Conservation (phyloP, 1,140 invertebrate species). For the Habropoda laboriosa region DNA sequence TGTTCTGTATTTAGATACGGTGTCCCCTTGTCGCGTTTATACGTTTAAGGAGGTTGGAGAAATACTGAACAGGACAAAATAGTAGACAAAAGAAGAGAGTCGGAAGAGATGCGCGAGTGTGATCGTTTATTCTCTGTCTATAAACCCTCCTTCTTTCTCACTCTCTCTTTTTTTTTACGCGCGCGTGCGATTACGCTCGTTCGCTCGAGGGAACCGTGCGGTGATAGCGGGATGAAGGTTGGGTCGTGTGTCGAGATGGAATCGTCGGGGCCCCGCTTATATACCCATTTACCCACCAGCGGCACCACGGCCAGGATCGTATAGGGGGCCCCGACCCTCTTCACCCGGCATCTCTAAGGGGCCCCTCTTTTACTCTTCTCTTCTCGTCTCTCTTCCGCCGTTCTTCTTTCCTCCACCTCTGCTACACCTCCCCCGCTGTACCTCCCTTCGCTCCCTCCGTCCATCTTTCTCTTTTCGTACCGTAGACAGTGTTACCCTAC, state of each 20-base stretch:
- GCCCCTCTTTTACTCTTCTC: conserved; percentile 61
- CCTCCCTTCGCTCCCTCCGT: conserved; percentile 17
- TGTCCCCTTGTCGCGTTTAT: no score
- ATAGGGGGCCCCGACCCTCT: conserved; percentile 68
- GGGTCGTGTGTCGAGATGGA: conserved; percentile 80
- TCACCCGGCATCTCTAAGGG: conserved; percentile 45
- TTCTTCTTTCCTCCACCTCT: conserved; percentile 43
- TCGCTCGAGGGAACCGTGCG: conserved; percentile 51
- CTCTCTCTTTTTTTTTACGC: conserved; percentile 47
- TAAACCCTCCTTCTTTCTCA: neutral
- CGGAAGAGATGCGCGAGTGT: conserved; percentile 35
- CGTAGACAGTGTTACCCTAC: neutral
- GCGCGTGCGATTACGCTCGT: conserved; percentile 69
- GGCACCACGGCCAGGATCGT: conserved; percentile 45
- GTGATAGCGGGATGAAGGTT: conserved; percentile 76
- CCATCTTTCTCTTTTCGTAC: conserved; percentile 28
- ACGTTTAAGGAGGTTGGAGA: no score
- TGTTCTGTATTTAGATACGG: no score
- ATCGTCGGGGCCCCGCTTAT: conserved; percentile 79
- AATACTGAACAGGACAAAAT: neutral
- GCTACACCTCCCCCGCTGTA: conserved; percentile 9
- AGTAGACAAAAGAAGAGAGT: conserved; percentile 25
- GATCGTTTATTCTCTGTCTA: neutral
- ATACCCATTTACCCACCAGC: conserved; percentile 78
- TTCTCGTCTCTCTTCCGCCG: conserved; percentile 30